These are phyloP conservation scores for Sylvia borin DNA, from an alignment of 2,797 vertebrate genomes.

Conservation along the genomic window DNA sequence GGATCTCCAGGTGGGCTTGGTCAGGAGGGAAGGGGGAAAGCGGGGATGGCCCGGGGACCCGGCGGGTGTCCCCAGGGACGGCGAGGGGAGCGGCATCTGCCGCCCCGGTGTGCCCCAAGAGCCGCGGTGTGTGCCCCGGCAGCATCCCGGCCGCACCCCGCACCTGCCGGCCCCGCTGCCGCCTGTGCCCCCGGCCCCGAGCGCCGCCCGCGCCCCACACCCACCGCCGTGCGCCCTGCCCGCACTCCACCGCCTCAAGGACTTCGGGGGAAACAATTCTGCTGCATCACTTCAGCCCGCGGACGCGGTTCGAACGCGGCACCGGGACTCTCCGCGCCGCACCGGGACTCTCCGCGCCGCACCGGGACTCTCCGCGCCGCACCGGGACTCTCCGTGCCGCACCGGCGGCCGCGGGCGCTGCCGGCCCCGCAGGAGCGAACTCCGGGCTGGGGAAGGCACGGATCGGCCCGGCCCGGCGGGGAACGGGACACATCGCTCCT, in stretches of 20 bases:
- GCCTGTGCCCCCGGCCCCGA: neutral
- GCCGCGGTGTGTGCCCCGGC: too few species aligned
- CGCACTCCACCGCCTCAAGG: accelerated
- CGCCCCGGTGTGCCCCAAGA: neutral
- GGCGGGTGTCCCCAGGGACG: neutral
- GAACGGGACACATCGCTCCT: neutral
- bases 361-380: too few species aligned
- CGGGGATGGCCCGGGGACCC: neutral
- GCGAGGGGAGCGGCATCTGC: neutral
- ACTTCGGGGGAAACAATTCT: neutral
- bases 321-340: neutral
- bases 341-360: too few species aligned
- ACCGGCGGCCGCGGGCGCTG: neutral
- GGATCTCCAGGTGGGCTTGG: neutral
- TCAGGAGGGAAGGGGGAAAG: neutral
- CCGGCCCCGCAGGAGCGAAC: neutral
- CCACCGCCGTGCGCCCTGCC: neutral
- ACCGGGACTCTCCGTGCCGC: neutral
- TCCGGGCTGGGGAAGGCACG: neutral
- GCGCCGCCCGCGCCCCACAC: neutral
- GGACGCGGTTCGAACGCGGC: neutral
- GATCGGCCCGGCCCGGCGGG: neutral
- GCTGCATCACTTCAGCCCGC: neutral
- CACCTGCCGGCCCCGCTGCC: neutral
- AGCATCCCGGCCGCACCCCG: neutral